These are phyloP conservation scores for Festucalex cinctus DNA, from an alignment of 2,113 vertebrate species.

Conservation along the genomic window DNA sequence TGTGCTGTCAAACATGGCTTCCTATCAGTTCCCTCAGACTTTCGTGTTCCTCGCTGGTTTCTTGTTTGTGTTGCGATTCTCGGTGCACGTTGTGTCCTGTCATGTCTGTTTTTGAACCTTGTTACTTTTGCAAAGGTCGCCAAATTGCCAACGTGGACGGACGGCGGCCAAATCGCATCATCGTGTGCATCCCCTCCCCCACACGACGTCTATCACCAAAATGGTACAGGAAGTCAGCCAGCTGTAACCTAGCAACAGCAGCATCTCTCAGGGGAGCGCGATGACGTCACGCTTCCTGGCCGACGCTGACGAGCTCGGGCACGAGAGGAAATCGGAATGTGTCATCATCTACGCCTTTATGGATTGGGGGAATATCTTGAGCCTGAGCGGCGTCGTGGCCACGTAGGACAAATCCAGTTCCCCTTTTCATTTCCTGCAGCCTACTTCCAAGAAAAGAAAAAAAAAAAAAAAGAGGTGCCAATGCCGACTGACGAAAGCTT, in stretches of 20 bases:
- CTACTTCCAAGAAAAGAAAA: not conserved
- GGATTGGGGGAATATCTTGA: not conserved
- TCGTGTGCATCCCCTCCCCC: not conserved
- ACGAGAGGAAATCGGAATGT: not conserved
- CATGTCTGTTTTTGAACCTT: no score
- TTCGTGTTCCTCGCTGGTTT: no score
- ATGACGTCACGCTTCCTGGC: slow-evolving; percentile 58
- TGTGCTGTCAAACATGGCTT: no score
- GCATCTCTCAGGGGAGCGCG: slow-evolving; percentile 49
- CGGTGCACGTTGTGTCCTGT: no score
- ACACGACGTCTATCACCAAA: slow-evolving; percentile 46
- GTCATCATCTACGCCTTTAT: no score
- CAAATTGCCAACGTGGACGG: no score
- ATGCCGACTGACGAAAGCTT: not conserved
- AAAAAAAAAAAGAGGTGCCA: not conserved
- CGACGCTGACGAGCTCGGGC: not conserved
- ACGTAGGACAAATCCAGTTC: not conserved
- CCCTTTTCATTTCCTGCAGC: fast-evolving
- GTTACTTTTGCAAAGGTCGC: no score
- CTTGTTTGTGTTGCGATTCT: no score
- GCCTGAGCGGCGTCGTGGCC: not conserved
- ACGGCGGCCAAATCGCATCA: not conserved
- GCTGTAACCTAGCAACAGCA: slow-evolving; percentile 68
- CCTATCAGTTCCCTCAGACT: no score
- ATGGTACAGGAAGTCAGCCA: slow-evolving; percentile 55